Base-by-base conservation (phyloP, 1,140 invertebrate species). In the Drosophila kanapiae region DNA sequence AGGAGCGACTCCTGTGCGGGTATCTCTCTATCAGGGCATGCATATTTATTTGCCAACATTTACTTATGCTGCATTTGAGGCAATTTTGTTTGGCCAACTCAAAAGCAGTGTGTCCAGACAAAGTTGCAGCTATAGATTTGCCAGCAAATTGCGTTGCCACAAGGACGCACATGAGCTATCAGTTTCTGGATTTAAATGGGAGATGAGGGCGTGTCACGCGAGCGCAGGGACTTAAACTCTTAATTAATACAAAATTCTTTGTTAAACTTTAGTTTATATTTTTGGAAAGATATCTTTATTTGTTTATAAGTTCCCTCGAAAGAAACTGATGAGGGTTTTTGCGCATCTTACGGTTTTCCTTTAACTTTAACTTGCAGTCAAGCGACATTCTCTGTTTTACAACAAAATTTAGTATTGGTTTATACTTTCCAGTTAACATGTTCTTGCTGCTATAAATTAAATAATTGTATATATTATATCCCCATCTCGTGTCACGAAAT, bases 31-130 rank as follows among this genome's bases (percentile, higher is more conserved):
- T 74, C 31, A 47, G 58, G 31, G 56, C 59, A 76, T 90, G 70
- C 78, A 90, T 88, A 86, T 90, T 81, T 81, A 90, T 90, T 88
- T 84, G 78, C 74, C 78, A 69, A 80, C 59, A 81, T 88, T 88
- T 87, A 87, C 84, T 88, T 87, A 83, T 80, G 84, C 80, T 80
- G 81, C 80, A 87, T 80, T 86, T 79, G 76, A 68, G 75, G 82
- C 82, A 80, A 83, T 72, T 77, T 72, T 79, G 64, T 87, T 88
- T 80, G 76, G 62, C 60, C 54, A 79, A 83, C 80, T 75, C 83
- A 82, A 68, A 69, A 74, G 78, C 82, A 81, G 82, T 38, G 53
- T 38, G 31, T 54, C 82, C 62, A 54, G 47, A 43, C 70, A 80
- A 83, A 83, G 80, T 83, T 83, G 59, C 42, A 54, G 76, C 67